Percentiles rank a stretch among this genome's conserved stretches.
Evolutionary conservation across 1,140 invertebrate species (phyloP).

Genomic region (Melipona quadrifasciata): DNA sequence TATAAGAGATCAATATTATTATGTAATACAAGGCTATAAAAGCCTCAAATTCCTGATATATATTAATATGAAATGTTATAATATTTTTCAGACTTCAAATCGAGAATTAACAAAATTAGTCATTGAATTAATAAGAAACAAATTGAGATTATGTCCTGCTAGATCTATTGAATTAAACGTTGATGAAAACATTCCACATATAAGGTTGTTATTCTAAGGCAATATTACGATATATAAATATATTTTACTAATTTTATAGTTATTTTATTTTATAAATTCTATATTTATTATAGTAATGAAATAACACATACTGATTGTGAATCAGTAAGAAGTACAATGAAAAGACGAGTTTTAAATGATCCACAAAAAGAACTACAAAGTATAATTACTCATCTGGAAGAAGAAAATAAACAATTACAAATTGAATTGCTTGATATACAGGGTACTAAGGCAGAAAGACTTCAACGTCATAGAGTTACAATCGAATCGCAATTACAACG

Average conservation of each 20-base stretch:
- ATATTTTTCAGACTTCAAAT: slow-evolving; percentile 77
- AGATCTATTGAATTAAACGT: slow-evolving; percentile 62
- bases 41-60: not conserved
- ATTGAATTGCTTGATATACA: slow-evolving; percentile 76
- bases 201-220: slow-evolving; percentile 37
- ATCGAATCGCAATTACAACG: slow-evolving; percentile 81
- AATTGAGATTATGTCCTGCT: slow-evolving; percentile 77
- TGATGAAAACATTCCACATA: slow-evolving; percentile 69
- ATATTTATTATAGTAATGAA: slow-evolving; percentile 66
- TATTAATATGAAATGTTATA: not conserved
- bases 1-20: not conserved
- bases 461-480: slow-evolving; percentile 77
- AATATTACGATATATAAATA: not conserved
- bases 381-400: slow-evolving; percentile 82
- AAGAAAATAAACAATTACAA: slow-evolving; percentile 81
- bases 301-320: slow-evolving; percentile 62
- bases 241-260: not conserved
- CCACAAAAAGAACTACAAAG: slow-evolving; percentile 82
- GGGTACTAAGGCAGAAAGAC: slow-evolving; percentile 74
- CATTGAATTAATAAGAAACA: slow-evolving; percentile 80
- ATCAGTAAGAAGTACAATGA: slow-evolving; percentile 74
- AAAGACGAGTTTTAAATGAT: slow-evolving; percentile 75
- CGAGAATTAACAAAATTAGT: slow-evolving; percentile 81
- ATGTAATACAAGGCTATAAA: not conserved
- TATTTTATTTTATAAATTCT: not conserved